phyloP scores from a whole-genome alignment of 2,113 vertebrate genomes.

The Hydropotes inermis region DNA sequence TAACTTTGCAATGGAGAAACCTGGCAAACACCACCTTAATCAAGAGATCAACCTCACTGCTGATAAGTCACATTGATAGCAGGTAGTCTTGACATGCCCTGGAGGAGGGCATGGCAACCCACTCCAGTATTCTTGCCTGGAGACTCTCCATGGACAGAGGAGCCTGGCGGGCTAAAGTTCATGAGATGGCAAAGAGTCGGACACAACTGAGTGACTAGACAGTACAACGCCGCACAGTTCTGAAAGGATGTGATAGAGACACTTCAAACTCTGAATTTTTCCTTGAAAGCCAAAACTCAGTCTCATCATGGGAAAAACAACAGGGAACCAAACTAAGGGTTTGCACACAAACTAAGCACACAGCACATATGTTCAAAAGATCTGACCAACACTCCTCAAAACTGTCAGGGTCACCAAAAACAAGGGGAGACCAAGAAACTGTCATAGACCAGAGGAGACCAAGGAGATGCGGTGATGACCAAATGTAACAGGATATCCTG shows the following conservation, averaged over 20 bases:
- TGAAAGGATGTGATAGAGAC: background rate
- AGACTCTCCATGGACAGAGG: background rate
- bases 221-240: background rate
- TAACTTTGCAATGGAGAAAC: background rate
- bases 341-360: background rate
- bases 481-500: background rate
- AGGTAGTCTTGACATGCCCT: too few relatives aligned
- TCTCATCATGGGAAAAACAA: background rate
- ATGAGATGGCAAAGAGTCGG: background rate
- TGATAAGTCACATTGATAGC: background rate
- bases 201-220: background rate
- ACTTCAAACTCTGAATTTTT: background rate
- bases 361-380: background rate
- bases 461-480: background rate
- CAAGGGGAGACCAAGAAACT: background rate
- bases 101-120: background rate
- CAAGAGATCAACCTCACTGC: background rate
- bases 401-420: background rate
- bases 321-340: background rate
- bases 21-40: background rate
- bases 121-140: background rate
- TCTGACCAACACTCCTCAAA: background rate
- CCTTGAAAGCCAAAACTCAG: background rate
- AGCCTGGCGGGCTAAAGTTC: background rate
- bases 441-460: background rate